Conservation (phyloP, 2,113 vertebrate species). For the Acinonyx jubatus region DNA sequence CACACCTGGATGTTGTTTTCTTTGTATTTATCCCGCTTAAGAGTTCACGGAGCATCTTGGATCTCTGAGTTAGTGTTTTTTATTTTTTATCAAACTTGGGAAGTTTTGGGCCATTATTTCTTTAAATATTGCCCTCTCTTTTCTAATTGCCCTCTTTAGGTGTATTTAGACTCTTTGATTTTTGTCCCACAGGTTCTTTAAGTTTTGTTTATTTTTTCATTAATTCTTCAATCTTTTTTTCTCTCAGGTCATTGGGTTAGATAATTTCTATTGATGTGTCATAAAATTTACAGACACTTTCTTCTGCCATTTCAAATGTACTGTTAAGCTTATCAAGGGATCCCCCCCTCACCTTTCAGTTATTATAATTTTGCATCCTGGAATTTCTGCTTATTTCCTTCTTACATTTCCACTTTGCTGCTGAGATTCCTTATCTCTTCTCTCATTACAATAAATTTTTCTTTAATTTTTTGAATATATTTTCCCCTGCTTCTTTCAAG, state of each 20-base stretch:
- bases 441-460: background rate
- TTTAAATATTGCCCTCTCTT: background rate
- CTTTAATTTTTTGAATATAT: background rate
- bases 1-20: background rate
- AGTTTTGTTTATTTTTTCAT: background rate
- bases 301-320: background rate
- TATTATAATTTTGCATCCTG: background rate
- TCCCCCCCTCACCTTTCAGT: background rate
- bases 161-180: background rate
- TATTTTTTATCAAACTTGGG: background rate
- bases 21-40: background rate
- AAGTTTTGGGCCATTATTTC: background rate
- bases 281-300: background rate
- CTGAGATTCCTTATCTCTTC: background rate
- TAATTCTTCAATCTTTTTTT: background rate
- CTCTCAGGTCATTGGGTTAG: background rate
- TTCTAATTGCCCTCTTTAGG: background rate
- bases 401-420: background rate
- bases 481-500: background rate
- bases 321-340: background rate
- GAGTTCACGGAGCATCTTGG: background rate
- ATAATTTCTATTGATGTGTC: background rate
- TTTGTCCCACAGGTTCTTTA: background rate
- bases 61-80: background rate
- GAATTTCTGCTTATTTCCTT: background rate